A percentile compares a stretch with the other conserved stretches of the same genome.
Conservation (phyloP, 2,797 vertebrate species). For the Cuculus canorus region DNA sequence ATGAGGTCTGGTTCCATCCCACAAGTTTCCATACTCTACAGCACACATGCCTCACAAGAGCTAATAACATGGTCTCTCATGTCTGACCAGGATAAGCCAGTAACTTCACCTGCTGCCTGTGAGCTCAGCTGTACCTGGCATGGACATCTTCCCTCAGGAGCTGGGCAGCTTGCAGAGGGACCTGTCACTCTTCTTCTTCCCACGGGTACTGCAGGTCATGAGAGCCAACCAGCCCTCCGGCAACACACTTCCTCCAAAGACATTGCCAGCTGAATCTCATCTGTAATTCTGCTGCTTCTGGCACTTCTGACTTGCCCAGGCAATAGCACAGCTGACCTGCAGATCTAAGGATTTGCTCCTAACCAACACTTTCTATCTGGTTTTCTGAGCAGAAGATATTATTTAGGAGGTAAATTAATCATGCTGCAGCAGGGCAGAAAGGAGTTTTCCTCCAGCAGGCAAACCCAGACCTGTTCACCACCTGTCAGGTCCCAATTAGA, state of each 20-base stretch:
- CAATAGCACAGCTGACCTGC: not conserved
- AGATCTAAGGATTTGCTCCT: not conserved
- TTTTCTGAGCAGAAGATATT: not conserved
- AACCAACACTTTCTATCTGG: not conserved
- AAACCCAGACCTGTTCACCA: not conserved
- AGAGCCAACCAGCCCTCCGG: not conserved
- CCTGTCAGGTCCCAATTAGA: not conserved
- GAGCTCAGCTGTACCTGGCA: not conserved
- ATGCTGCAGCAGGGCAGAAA: not conserved
- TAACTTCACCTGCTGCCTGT: not conserved
- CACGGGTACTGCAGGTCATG: not conserved
- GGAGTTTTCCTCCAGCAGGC: not conserved
- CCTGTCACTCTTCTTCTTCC: rapidly evolving
- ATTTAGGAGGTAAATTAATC: not conserved
- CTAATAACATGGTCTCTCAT: not conserved
- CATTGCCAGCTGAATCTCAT: not conserved
- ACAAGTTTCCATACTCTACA: not conserved
- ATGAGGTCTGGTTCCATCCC: not conserved
- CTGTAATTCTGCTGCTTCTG: not conserved
- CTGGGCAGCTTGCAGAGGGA: not conserved
- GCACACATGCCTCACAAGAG: not conserved
- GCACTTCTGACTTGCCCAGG: not conserved
- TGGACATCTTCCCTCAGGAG: not conserved
- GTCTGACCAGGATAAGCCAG: rapidly evolving
- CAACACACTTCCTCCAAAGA: not conserved